A percentile compares a stretch with the other conserved stretches of the same genome.
These are phyloP conservation scores for Manis pentadactyla DNA, from an alignment of 2,797 vertebrate genomes.

Conservation along the genomic window DNA sequence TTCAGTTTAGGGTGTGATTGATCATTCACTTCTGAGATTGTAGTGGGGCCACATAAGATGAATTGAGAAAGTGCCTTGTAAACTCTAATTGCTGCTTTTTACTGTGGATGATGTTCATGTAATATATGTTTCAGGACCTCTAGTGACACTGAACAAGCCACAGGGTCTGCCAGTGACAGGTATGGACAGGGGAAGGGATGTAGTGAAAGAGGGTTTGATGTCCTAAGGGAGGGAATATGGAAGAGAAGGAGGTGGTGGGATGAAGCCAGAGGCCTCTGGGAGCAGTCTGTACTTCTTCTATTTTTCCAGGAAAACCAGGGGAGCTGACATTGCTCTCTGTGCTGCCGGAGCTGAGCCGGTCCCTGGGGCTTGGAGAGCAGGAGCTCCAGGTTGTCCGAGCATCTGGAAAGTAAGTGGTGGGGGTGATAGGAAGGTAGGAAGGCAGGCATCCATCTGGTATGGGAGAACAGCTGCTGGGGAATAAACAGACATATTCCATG, in stretches of 20 bases:
- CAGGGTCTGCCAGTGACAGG: constrained; percentile 84
- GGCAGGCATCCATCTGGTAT: background rate
- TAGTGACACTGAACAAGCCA: constrained; percentile 87
- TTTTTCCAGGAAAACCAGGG: constrained; percentile 79
- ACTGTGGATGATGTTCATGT: background rate
- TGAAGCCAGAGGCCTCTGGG: background rate
- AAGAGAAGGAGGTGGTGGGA: background rate
- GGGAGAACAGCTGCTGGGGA: background rate
- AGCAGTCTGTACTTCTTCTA: background rate
- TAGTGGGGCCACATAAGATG: background rate
- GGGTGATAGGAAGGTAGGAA: background rate
- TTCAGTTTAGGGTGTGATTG: background rate
- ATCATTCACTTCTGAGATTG: background rate
- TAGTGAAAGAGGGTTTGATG: background rate
- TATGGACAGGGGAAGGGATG: constrained; percentile 52
- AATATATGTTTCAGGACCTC: constrained; percentile 81
- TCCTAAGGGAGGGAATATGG: background rate
- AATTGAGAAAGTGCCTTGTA: background rate
- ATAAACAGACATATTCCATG: background rate
- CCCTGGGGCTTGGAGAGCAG: constrained; percentile 69
- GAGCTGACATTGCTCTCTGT: constrained; percentile 79
- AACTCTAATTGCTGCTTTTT: constrained; percentile 2
- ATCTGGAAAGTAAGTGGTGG: constrained; percentile 80
- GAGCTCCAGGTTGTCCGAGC: constrained; percentile 86
- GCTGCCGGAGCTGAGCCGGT: constrained; percentile 82